A percentile compares a stretch with the other conserved stretches of the same genome.
phyloP scores from a whole-genome alignment of 1,140 invertebrate genomes.

The Pseudachorutes palmiensis region DNA sequence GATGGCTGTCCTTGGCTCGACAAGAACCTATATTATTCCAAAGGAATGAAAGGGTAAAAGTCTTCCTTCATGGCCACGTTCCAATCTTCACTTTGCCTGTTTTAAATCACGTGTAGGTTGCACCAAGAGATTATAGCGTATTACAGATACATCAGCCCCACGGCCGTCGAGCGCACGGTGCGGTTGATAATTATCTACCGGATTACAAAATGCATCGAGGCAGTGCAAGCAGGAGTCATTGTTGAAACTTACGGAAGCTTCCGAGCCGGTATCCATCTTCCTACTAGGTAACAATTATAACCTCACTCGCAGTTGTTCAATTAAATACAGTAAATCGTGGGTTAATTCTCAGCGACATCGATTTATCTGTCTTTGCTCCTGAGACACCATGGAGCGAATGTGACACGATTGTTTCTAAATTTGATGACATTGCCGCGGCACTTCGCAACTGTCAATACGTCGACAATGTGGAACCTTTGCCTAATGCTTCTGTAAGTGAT shows the following conservation, averaged over 20 bases:
- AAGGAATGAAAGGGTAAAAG: too few species aligned
- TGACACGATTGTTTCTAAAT: constrained; percentile 79
- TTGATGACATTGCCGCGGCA: constrained; percentile 79
- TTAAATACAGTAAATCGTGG: neutral
- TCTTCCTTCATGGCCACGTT: too few species aligned
- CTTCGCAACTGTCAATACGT: constrained; percentile 74
- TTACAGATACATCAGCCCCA: too few species aligned
- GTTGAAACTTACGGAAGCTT: constrained; percentile 95
- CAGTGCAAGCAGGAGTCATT: too few species aligned
- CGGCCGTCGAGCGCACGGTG: too few species aligned
- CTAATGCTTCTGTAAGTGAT: constrained; percentile 77
- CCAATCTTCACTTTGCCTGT: too few species aligned
- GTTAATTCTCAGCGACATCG: constrained; percentile 70
- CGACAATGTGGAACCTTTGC: constrained; percentile 82
- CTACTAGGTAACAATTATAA: constrained; percentile 52
- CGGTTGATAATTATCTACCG: too few species aligned
- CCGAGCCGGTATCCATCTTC: constrained; percentile 86
- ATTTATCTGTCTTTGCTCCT: constrained; percentile 96
- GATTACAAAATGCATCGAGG: too few species aligned
- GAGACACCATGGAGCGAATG: constrained; percentile 90
- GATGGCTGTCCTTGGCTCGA: too few species aligned
- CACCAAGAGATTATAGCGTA: too few species aligned
- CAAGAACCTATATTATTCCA: too few species aligned
- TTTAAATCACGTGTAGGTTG: too few species aligned
- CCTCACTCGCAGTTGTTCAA: neutral